Percentiles rank a stretch among this genome's conserved stretches.
Evolutionary conservation across 2,888 invertebrate genomes (phyloP).

Genomic region (Cantharis nigra): DNA sequence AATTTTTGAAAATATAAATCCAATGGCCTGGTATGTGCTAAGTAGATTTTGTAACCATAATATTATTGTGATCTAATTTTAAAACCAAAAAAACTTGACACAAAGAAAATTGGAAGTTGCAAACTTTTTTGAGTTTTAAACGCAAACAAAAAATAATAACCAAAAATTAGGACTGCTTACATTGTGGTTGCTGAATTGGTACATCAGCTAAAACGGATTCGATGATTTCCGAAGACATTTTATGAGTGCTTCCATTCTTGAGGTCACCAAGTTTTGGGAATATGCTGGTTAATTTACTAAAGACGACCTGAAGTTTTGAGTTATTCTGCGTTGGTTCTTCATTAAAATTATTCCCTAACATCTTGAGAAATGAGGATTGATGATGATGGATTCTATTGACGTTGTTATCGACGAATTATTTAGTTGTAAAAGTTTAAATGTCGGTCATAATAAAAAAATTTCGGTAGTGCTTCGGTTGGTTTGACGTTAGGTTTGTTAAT

Average conservation of each 20-base stretch:
- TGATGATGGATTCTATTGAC: background rate
- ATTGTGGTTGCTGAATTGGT: constrained; percentile 47
- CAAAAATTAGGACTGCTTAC: constrained; percentile 38
- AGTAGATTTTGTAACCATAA: too few relatives aligned
- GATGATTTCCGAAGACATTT: constrained; percentile 51
- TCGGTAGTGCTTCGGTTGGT: background rate
- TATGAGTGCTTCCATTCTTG: constrained; percentile 41
- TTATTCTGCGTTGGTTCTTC: constrained; percentile 40
- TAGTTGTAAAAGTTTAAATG: background rate
- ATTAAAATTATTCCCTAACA: constrained; percentile 44
- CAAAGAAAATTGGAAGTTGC: background rate
- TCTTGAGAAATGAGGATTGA: constrained; percentile 20
- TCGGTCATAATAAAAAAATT: background rate
- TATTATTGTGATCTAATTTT: too few relatives aligned
- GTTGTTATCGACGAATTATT: background rate
- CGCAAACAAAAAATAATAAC: background rate
- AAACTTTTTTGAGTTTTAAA: background rate
- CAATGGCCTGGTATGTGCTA: background rate
- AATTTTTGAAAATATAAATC: background rate
- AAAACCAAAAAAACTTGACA: too few relatives aligned
- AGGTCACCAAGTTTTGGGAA: constrained; percentile 47
- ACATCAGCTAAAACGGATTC: constrained; percentile 49
- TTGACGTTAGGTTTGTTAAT: background rate
- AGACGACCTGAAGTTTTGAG: constrained; percentile 48
- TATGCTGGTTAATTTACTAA: constrained; percentile 49